Base-by-base conservation (phyloP, 2,888 invertebrate species). In the Chaetoderma sp. region DNA sequence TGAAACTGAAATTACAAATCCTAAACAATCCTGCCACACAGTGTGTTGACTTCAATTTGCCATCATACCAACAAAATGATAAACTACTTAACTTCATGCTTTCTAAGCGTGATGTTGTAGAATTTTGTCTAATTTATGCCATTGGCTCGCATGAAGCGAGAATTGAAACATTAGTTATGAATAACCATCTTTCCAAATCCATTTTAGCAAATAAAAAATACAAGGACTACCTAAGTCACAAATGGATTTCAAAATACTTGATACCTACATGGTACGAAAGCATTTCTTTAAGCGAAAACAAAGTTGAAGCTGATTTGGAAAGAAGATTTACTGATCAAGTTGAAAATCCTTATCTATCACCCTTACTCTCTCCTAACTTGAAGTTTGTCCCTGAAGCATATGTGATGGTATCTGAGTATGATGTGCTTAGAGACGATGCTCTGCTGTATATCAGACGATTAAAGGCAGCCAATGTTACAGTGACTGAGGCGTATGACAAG, bases 1-100 rank as follows among this genome's bases (percentile, higher is more conserved):
- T 45, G 10, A 42, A 28, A 30, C 45, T 30, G 6, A 58, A 44
- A 58, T 27, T 36, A 3, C 58, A 58, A 27, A 45, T 39, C 18
- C 44, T 58, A n/a, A 58, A 44, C 25, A 44, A 58, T 28, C 58
- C 58, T 4, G 18, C 28, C 1, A 8, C 30, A n/a, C 58, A 58
- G 27, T 16, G n/a, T n/a, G 16, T 58, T 6, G 58, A 58, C 30
- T 58, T 42, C 4, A 39, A 42, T 21, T 25, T 30, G 27, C 58
- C 58, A 13, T 42, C 58, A 10, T 25, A 44, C 16, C n/a, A n/a
- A n/a, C n/a, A n/a, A n/a, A n/a, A n/a, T n/a, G n/a, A n/a, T 23
- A 45, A 16, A 23, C 18, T 18, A 45, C 18, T 45, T 18, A 45
- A 18, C 5, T 45, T 45, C 21, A 18, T 8, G 16, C 23, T 16